Base-by-base conservation (phyloP, 2,888 invertebrate genomes). In the Deilephila elpenor region DNA sequence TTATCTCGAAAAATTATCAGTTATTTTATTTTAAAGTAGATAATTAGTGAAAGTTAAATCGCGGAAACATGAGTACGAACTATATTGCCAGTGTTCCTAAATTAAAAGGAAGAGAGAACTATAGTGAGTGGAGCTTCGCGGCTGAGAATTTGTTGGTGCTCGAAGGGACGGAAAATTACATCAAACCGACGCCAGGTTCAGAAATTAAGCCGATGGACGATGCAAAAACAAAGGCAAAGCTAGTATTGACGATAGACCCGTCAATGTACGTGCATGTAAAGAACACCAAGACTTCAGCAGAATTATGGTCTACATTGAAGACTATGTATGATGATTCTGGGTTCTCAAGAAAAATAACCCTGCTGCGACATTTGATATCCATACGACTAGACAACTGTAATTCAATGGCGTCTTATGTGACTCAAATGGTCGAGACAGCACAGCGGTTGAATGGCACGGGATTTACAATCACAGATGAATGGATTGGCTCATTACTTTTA, bases 121-220 rank as follows among this genome's bases (percentile, higher is more conserved):
- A 77, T 70, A 72, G 76, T 73, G 79, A 81, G 72, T 79, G 77
- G 78, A 64, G 74, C 64, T 80, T 78, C 62, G 78, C 80, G 73
- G 79, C 74, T 25, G 75, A 80, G 37, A 80, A 78, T 64, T 75
- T 77, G 56, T 59, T 81, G 53, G 76, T 80, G 11, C 72, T 80
- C 1, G 77, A 79, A 32, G 79, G 77, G 25, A 77, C 77, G 75
- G 20, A 51, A 0, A 59, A 76, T n/a, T 77, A 74, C 64, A 78
- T 78, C 59, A 73, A 76, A 19, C 64, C 59, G 29, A 56, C 19
- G 19, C 17, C 72, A 7, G 59, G 25, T 20, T 44, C 17, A 17
- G 72, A 73, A 72, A 44, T 61, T 37, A 70, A 73, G 32, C 61
- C 73, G 44, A 73, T 8, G 32, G 75, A 75, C 53, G 53, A 70